Evolutionary conservation across 2,797 vertebrate species (phyloP), one percentile per base, ranked within the genome.

Genomic region (Tragopan temminckii): DNA sequence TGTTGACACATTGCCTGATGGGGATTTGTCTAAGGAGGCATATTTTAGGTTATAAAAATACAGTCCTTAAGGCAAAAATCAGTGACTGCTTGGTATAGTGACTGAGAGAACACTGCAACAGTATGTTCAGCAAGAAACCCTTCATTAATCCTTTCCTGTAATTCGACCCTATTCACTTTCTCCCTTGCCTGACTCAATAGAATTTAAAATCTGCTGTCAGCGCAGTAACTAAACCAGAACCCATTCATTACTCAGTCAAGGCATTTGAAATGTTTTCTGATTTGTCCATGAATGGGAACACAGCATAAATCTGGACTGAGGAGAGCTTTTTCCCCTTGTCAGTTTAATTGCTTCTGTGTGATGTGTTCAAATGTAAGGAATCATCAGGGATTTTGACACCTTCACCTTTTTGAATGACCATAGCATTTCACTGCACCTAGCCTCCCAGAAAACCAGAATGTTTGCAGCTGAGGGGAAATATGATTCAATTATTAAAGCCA

Each of bases 61-160:
- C 76, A 92, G 90, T 95, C 96, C 96, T 98, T 88, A 95, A 97
- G 96, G 97, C 96, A 89, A 95, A 95, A 97, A 92, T 90, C 96
- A 95, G 93, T 92, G 95, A 94, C 96, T 98, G 90, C 88, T 97
- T 97, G 93, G 97, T 97, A 96, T 96, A 97, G 95, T 87, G 93
- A 95, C 96, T 95, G 94, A 94, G 94, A 96, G 94, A 98, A 98
- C 97, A 97, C 96, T 96, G 96, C 91, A 93, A 96, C 95, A 96
- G 95, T 97, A 80, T 97, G 97, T 95, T 97, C 97, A 95, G 95
- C 94, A 97, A 90, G 95, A 92, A 97, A 97, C 93, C 97, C 89
- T 93, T 98, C 97, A 97, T 98, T 98, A 98, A 98, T 98, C 97
- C 97, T 96, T 98, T 97, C 97, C 97, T 97, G 93, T 97, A 98